A percentile compares a stretch with the other conserved stretches of the same genome.
These are phyloP conservation scores for Acanthococcus lagerstroemiae DNA, from an alignment of 2,888 invertebrate genomes.

Conservation along the genomic window DNA sequence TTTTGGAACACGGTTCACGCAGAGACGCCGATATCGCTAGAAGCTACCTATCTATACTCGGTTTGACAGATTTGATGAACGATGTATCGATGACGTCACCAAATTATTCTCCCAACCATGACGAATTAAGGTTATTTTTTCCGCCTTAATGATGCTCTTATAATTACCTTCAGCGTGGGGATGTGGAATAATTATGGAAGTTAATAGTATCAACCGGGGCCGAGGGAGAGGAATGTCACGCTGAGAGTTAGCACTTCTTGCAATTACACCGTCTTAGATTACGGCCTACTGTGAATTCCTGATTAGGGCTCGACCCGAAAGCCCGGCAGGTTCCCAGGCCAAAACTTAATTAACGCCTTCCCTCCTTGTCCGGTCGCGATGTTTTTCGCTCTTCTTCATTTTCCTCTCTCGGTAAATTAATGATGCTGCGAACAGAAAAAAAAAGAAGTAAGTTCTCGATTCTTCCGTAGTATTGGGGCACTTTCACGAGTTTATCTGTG, in stretches of 20 bases:
- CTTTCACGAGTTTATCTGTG: not conserved
- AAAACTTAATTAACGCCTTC: constrained; percentile 30
- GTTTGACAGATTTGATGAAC: constrained; percentile 30
- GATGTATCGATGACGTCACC: constrained; percentile 31
- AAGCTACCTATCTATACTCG: constrained; percentile 22
- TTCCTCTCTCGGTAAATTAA: constrained; percentile 19
- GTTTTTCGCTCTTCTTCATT: constrained; percentile 19
- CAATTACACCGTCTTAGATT: constrained; percentile 28
- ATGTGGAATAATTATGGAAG: constrained; percentile 29
- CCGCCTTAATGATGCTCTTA: constrained; percentile 30
- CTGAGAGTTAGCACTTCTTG: constrained; percentile 30
- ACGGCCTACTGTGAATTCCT: constrained; percentile 29
- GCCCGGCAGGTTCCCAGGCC: constrained; percentile 31
- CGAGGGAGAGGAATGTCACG: constrained; percentile 17
- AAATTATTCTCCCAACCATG: constrained; percentile 29
- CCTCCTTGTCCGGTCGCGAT: constrained; percentile 8
- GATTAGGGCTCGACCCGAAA: constrained; percentile 30
- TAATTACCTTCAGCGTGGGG: constrained; percentile 27
- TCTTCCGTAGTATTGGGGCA: not conserved
- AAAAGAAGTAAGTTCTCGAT: not conserved
- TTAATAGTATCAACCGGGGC: constrained; percentile 15
- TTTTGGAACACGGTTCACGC: constrained; percentile 7
- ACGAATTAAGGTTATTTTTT: constrained; percentile 31
- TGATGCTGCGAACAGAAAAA: constrained; percentile 4
- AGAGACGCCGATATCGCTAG: constrained; percentile 30